These are phyloP conservation scores for Rhopalosiphum nymphaeae DNA, from an alignment of 2,888 invertebrate species.

Conservation along the genomic window DNA sequence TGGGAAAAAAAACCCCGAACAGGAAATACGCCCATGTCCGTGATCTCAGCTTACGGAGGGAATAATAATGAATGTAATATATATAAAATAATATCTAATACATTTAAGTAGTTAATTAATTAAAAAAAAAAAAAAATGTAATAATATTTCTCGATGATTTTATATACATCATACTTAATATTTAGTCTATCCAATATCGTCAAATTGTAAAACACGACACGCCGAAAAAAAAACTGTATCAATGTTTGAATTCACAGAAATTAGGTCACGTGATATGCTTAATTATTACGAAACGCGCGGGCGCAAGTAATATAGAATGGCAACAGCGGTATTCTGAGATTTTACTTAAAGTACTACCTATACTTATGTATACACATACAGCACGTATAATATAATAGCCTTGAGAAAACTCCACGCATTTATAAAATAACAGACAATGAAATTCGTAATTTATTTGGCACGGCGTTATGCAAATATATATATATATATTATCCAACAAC, in stretches of 20 bases:
- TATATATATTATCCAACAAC: neutral
- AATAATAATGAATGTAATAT: neutral
- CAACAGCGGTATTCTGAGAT: neutral
- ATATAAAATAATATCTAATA: neutral
- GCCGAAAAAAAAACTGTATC: neutral
- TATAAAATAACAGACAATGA: conserved; percentile 28
- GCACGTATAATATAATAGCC: neutral
- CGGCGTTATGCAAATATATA: conserved; percentile 5
- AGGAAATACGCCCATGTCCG: conserved; percentile 42
- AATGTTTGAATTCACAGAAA: neutral
- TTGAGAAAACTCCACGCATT: conserved; percentile 7
- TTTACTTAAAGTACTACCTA: conserved; percentile 16
- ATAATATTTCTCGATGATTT: neutral
- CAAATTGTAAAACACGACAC: neutral
- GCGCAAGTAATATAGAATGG: neutral
- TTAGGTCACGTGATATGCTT: conserved; percentile 43
- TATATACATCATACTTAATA: too few relatives aligned
- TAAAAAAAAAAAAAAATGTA: neutral
- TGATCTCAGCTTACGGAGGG: conserved; percentile 28
- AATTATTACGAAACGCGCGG: conserved; percentile 1
- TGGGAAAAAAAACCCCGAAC: neutral
- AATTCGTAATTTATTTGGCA: conserved; percentile 17
- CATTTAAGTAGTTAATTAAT: neutral
- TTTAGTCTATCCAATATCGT: neutral
- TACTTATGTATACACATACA: neutral